Conservation (phyloP, 2,797 vertebrate species). For the Knipowitschia caucasica region DNA sequence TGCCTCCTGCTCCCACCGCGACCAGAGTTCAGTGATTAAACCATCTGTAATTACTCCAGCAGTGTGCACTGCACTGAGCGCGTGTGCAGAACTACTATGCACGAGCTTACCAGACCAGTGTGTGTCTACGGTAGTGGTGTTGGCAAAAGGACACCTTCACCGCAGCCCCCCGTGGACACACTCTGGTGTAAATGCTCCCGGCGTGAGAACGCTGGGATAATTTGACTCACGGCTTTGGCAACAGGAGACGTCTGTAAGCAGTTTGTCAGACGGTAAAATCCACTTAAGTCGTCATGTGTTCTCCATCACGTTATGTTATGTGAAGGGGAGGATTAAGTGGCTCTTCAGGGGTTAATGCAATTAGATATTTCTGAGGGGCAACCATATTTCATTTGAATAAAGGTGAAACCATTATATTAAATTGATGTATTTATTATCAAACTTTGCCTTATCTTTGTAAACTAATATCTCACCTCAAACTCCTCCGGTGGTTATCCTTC, state of each 20-base stretch:
- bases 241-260: slow-evolving; percentile 55
- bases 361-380: background rate
- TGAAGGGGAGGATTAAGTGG: background rate
- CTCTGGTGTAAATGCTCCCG: slow-evolving; percentile 49
- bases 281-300: slow-evolving; percentile 9
- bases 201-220: slow-evolving; percentile 52
- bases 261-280: slow-evolving; percentile 34
- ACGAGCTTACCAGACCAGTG: slow-evolving; percentile 1
- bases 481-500: too few species aligned
- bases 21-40: slow-evolving; percentile 65
- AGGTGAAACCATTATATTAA: background rate
- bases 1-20: slow-evolving; percentile 54
- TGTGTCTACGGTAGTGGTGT: slow-evolving; percentile 35
- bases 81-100: slow-evolving; percentile 10
- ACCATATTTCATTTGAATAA: background rate
- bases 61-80: slow-evolving; percentile 25
- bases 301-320: background rate
- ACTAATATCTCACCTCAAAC: too few species aligned
- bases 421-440: too few species aligned
- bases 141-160: slow-evolving; percentile 63
- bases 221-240: slow-evolving; percentile 60
- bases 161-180: slow-evolving; percentile 37
- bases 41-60: slow-evolving; percentile 63
- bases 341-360: background rate
- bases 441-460: too few species aligned